Evolutionary conservation across 2,797 vertebrate genomes (phyloP), one percentile per base, ranked within the genome.

Genomic region (Schizopygopsis pylzovi): DNA sequence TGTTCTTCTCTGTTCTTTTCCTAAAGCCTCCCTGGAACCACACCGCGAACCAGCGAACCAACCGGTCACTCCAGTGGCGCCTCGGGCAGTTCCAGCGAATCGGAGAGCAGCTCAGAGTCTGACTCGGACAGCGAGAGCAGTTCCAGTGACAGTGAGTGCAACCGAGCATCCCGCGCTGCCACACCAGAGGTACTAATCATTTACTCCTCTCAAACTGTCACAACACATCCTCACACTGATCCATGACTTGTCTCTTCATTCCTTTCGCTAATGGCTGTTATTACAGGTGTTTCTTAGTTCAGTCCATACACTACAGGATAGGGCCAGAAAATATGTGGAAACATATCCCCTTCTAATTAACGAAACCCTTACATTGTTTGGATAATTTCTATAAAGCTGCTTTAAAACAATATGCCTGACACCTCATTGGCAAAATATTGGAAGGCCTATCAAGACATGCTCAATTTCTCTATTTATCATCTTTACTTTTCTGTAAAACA

Each of bases 21-120:
- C 92, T n/a, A 96, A 95, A 87, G 92, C 71, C 79, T 88, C 43
- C 80, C 89, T 90, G 89, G 91, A 92, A 5, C 95, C 91, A 87
- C 94, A 87, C 91, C 91, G 93, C 91, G 94, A 93, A 94, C 89
- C 92, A 92, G 89, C 91, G 93, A 94, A 87, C 95, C 93, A 78
- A 95, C 96, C 88, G 93, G 95, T 91, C 97, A 95, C 96, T 97
- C 96, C 95, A 97, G 96, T 84, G 95, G 93, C 18, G 91, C 90
- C 89, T 97, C 96, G 0, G 94, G 94, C 82, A 97, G 95, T 92
- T 96, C 96, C 91, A 98, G 96, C 22, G 97, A 96, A 89, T 97
- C 97, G 0, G 97, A 98, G 89, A 98, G 95, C 90, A 97, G 97
- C 90, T 97, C 96, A 0, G 97, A 96, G 91, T 96, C 96, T 0